Conservation (phyloP, 2,888 invertebrate genomes). For the Oscheius sp. region DNA sequence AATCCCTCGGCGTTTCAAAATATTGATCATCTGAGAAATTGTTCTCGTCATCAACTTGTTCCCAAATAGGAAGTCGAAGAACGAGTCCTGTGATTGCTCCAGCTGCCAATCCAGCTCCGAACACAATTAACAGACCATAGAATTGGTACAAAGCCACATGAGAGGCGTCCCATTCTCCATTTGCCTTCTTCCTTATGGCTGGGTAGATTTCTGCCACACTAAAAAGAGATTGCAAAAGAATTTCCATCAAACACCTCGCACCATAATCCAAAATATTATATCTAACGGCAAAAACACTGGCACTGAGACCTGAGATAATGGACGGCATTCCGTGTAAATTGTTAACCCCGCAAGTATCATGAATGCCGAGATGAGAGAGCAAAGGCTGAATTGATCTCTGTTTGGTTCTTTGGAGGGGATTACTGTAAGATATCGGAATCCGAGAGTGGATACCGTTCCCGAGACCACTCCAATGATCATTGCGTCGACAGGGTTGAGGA, state of each 20-base stretch:
- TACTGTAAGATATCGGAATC: constrained; percentile 53
- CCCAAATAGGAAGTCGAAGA: constrained; percentile 52
- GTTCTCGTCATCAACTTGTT: constrained; percentile 57
- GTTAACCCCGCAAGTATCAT: constrained; percentile 56
- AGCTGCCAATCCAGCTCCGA: constrained; percentile 78
- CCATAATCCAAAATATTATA: constrained; percentile 33
- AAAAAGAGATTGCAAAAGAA: not conserved
- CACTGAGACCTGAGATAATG: constrained; percentile 35
- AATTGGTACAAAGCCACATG: constrained; percentile 85
- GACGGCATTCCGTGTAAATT: constrained; percentile 56
- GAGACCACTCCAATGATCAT: constrained; percentile 64
- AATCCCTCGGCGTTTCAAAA: constrained; percentile 65
- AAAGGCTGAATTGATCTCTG: constrained; percentile 75
- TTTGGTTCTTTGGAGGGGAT: not conserved
- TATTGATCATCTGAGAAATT: constrained; percentile 60
- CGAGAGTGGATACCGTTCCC: constrained; percentile 59
- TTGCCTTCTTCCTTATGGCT: constrained; percentile 21
- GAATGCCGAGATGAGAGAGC: constrained; percentile 79
- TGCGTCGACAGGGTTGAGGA: constrained; percentile 66
- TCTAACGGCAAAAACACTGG: constrained; percentile 32
- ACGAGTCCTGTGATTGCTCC: constrained; percentile 78
- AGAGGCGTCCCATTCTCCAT: constrained; percentile 73
- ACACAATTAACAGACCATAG: constrained; percentile 79
- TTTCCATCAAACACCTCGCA: no score
- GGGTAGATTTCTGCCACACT: constrained; percentile 48